Base-by-base conservation (phyloP, 2,113 vertebrate species). In the Parus major region DNA sequence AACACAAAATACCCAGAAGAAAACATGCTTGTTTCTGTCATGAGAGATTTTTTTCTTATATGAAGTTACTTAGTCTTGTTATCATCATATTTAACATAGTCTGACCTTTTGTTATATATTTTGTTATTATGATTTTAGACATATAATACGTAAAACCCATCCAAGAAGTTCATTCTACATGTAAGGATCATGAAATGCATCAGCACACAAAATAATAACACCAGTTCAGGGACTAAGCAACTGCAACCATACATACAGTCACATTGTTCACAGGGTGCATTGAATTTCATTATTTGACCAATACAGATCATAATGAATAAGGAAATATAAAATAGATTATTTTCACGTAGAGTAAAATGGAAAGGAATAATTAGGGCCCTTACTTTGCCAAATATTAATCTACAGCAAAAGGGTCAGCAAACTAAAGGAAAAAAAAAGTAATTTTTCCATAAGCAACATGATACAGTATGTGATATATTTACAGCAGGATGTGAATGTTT, bases 401-500 rank as follows among this genome's bases (percentile, higher is more conserved):
- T 90, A 96, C 33, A 82, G 18, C 22, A 92, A 96, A 94, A 95
- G 7, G 17, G 15, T 69, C 96, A 88, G 65, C 63, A 93, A 92
- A 68, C 41, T 12, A 73, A 95, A 96, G 91, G 15, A 33, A 24
- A 83, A 42, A 78, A 73, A 35, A 49, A 29, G 15, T 39, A 5
- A 28, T 75, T 59, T 81, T 90, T 94, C 36, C 70, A 57, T n/a
- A 86, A 76, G 81, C 73, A 80, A 90, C 39, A 28, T 31, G 63
- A 92, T 71, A 82, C 42, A 88, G 27, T 87, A 77, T 66, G 39
- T 77, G 72, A 85, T 88, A 56, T 72, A 84, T 93, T 95, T 91
- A 92, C 31, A 79, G 65, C 49, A 88, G 76, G 66, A 95, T 88
- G 70, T 91, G 92, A 96, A 87, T 53, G 31, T 91, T 92, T 96